Base-by-base conservation (phyloP, 2,888 invertebrate species). In the Andrena bucephala region DNA sequence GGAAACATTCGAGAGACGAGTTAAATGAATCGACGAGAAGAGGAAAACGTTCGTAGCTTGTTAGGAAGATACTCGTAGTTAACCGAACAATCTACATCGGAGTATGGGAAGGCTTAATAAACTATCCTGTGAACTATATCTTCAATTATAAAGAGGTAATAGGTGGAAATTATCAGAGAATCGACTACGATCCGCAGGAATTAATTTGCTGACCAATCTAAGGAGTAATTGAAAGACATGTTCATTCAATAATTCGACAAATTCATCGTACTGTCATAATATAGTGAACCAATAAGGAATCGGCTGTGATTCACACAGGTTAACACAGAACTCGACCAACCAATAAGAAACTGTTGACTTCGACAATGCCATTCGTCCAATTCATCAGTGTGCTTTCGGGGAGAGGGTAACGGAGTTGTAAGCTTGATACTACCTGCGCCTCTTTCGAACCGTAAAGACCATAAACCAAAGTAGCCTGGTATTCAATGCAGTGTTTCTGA, bases 11-110 rank as follows among this genome's bases (percentile, higher is more conserved):
- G 57, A 57, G 50, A 16, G 52, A 50, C 50, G 59, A 65, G 50
- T 65, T 42, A 42, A 80, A 80, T 54, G 63, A 72, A 74, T 65
- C 77, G 66, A 33, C 62, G 71, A 81, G 66, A 72, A 62, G 52
- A 62, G 52, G 66, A 71, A 71, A 67, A 71, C 31, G 59, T n/a
- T 33, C 20, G 66, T 80, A 66, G 59, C 33, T 52, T 71, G 33
- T 57, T 57, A 29, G 48, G 42, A 29, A 57, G 13, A 27, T 6
- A 31, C 33, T 54, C 10, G 4, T n/a, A 2, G 20, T 2, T 57
- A 57, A 57, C 8, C 48, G 42, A 62, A 69, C 24, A 78, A 69
- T 69, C 63, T 33, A 33, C 65, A 42, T 33, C 62, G 2, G 16
- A n/a, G 7, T 24, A 52, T 65, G 50, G 69, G 62, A 63, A 27